phyloP scores from a whole-genome alignment of 1,140 invertebrate species.

The Aphelinus certus region DNA sequence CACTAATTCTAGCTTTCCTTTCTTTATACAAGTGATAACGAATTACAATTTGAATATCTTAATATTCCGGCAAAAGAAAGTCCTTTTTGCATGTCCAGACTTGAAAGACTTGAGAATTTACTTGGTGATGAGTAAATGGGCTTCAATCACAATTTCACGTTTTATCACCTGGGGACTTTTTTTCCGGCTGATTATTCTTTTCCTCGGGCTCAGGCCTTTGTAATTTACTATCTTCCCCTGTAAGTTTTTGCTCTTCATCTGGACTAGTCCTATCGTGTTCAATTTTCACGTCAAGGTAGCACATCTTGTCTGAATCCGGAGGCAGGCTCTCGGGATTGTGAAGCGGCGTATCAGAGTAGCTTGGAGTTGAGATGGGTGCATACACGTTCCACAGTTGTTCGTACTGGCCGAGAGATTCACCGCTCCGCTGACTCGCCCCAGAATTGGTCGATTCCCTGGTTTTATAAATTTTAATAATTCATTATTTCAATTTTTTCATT shows the following conservation, averaged over 20 bases:
- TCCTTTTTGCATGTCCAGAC: not conserved
- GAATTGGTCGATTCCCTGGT: slow-evolving; percentile 39
- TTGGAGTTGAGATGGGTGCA: slow-evolving; percentile 67
- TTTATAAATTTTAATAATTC: slow-evolving; percentile 4
- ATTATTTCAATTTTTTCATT: not conserved
- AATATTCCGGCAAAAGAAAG: not conserved
- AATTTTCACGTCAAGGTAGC: slow-evolving; percentile 52
- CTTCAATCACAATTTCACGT: slow-evolving; percentile 7
- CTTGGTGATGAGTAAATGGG: not conserved
- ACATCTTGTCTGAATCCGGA: slow-evolving; percentile 50
- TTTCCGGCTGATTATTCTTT: no score
- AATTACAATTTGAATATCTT: not conserved
- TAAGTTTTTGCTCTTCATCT: not conserved
- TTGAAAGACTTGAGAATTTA: slow-evolving; percentile 23
- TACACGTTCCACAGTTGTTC: slow-evolving; percentile 69
- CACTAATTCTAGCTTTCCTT: not conserved
- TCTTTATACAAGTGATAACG: slow-evolving; percentile 26
- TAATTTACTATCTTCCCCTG: slow-evolving; percentile 5
- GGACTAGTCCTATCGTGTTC: slow-evolving; percentile 30
- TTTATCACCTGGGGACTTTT: not conserved
- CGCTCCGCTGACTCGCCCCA: slow-evolving; percentile 55
- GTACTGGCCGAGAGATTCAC: slow-evolving; percentile 57
- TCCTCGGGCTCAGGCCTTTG: slow-evolving; percentile 8
- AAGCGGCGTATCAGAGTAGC: slow-evolving; percentile 66
- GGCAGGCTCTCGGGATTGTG: slow-evolving; percentile 49